Conservation (phyloP, 2,113 vertebrate genomes). For the Illadopsis cleaveri region DNA sequence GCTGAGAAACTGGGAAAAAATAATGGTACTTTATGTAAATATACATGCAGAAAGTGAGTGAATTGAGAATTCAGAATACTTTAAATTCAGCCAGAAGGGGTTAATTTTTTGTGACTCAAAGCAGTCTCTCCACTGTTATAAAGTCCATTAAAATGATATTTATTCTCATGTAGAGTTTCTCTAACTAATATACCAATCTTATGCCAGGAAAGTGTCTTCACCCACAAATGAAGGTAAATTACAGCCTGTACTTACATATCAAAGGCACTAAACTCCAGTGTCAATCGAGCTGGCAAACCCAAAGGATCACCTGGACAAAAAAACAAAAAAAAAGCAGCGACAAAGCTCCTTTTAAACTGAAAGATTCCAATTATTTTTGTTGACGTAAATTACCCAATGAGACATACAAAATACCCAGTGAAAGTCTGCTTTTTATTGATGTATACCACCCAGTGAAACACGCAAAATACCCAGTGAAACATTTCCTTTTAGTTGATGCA, state of each 20-base stretch:
- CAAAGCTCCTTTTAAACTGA: not conserved
- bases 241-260: constrained; percentile 84
- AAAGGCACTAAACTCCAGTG: constrained; percentile 96
- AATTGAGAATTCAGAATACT: not conserved
- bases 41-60: not conserved
- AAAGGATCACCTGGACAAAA: constrained; percentile 86
- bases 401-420: too few relatives aligned
- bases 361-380: not conserved
- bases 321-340: constrained; percentile 55
- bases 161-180: not conserved
- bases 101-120: not conserved
- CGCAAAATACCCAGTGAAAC: too few relatives aligned
- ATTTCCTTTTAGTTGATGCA: too few relatives aligned
- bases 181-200: too few relatives aligned
- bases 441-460: not conserved
- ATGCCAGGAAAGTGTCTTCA: not conserved
- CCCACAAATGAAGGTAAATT: not conserved
- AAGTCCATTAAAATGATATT: not conserved
- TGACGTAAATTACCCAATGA: not conserved
- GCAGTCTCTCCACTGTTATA: not conserved
- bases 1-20: not conserved
- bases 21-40: not conserved
- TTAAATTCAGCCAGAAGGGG: not conserved
- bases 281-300: constrained; percentile 91
- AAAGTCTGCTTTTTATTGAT: not conserved